phyloP scores from a whole-genome alignment of 2,113 vertebrate genomes.

The Osmerus mordax region DNA sequence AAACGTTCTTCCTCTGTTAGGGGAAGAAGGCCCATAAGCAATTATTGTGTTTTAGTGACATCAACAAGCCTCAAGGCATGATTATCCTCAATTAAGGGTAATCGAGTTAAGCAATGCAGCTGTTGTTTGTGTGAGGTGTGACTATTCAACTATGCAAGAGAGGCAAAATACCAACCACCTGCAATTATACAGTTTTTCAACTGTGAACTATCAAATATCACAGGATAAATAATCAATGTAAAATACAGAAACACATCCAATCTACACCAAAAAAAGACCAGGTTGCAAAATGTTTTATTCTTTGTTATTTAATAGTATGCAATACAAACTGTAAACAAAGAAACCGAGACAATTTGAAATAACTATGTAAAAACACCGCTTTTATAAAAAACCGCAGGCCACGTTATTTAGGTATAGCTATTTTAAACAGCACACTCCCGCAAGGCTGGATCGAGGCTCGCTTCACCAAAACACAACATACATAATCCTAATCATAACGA shows the following conservation, averaged over 20 bases:
- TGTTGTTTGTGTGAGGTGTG: background rate
- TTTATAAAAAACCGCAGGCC: conserved; percentile 17
- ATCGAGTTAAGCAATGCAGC: conserved; percentile 28
- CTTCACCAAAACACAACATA: conserved; percentile 6
- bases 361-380: conserved; percentile 49
- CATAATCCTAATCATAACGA: conserved; percentile 20
- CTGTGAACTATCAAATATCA: too few relatives aligned
- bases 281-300: conserved; percentile 36
- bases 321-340: conserved; percentile 21
- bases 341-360: conserved; percentile 3
- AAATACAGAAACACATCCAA: too few relatives aligned
- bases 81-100: conserved; percentile 49
- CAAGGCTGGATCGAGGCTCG: conserved; percentile 21
- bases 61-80: conserved; percentile 27
- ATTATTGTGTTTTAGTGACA: conserved; percentile 42
- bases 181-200: too few relatives aligned
- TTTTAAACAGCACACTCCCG: conserved; percentile 16
- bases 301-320: conserved; percentile 17
- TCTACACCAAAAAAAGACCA: background rate
- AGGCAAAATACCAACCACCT: background rate
- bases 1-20: conserved; percentile 22
- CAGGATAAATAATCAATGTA: too few relatives aligned
- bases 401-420: conserved; percentile 5
- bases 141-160: conserved; percentile 12
- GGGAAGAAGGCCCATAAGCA: conserved; percentile 24